Evolutionary conservation across 2,797 vertebrate genomes (phyloP), one percentile per base, ranked within the genome.

Genomic region (Xerus rutilus): DNA sequence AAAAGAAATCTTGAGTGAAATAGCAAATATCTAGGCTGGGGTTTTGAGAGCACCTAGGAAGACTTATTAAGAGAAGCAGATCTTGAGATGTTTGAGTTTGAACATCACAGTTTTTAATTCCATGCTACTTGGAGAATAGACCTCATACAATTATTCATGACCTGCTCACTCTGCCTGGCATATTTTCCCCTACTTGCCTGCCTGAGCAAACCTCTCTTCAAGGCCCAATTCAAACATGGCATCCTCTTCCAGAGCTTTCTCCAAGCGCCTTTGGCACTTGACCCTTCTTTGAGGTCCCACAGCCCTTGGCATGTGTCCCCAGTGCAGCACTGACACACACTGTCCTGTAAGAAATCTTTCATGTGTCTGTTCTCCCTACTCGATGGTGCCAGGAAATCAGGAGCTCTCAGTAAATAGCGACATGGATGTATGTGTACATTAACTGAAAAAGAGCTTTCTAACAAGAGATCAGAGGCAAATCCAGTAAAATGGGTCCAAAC

Each of bases 1-100:
- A 79, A 89, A 73, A 43, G 30, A 69, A 74, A 39, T 57, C 65
- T 59, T 87, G 69, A 89, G 35, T 93, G 23, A 78, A 93, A 76
- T 30, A 28, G 32, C 52, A 49, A 86, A 74, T 74, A 94, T 77
- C 17, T 30, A 18, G 30, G 4, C 39, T 32, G 13, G 30, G 54
- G 20, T 43, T 30, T 28, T 4, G 1, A 54, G 7, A n/a, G 12
- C 35, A 73, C n/a, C 88, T 35, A 8, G 76, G 11, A 84, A 62
- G 82, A 52, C 62, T 59, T 72, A 59, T 0, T 39, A 17, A 54
- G 39, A 12, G 69, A 62, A 59, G 49, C 30, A 47, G 3, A 5
- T 23, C 7, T 49, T 45, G 23, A 83, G 45, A 32, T 49, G 23
- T 9, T 9, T 45, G 49, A 39, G 11, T 69, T 14, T 84, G 62